A percentile compares a stretch with the other conserved stretches of the same genome.
phyloP scores from a whole-genome alignment of 2,797 vertebrate genomes.

The Cyclopterus lumpus region DNA sequence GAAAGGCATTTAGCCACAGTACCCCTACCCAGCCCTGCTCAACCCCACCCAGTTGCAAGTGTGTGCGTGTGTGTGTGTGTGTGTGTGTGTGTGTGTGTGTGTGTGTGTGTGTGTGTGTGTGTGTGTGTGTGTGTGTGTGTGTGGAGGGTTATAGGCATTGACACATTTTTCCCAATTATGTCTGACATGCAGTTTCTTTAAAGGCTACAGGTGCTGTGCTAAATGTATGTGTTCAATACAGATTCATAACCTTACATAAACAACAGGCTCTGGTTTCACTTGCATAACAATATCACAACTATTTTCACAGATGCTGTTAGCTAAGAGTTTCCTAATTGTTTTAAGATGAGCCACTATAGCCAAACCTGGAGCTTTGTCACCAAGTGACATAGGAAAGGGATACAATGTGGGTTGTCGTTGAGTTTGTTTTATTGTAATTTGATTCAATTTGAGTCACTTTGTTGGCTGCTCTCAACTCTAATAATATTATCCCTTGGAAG shows the following conservation, averaged over 20 bases:
- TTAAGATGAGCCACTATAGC: not conserved
- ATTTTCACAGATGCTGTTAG: not conserved
- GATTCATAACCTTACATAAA: not conserved
- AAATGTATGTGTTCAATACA: not conserved
- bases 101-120: not conserved
- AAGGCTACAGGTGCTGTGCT: not conserved
- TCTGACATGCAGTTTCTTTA: not conserved
- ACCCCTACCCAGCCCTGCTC: conserved; percentile 74
- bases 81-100: not conserved
- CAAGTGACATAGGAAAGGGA: not conserved
- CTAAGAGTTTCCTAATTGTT: not conserved
- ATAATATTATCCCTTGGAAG: not conserved
- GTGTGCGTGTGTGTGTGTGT: conserved; percentile 19
- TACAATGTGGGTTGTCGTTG: not conserved
- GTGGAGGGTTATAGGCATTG: not conserved
- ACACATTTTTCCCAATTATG: not conserved
- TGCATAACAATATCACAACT: not conserved
- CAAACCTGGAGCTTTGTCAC: not conserved
- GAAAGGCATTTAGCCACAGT: conserved; percentile 82
- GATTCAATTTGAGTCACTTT: not conserved
- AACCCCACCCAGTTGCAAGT: conserved; percentile 65
- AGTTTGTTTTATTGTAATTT: not conserved
- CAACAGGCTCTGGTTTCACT: not conserved
- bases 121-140: not conserved
- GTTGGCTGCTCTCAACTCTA: not conserved